A percentile compares a stretch with the other conserved stretches of the same genome.
Evolutionary conservation across 1,140 invertebrate species (phyloP).

Genomic region (Drosophila arawakana): DNA sequence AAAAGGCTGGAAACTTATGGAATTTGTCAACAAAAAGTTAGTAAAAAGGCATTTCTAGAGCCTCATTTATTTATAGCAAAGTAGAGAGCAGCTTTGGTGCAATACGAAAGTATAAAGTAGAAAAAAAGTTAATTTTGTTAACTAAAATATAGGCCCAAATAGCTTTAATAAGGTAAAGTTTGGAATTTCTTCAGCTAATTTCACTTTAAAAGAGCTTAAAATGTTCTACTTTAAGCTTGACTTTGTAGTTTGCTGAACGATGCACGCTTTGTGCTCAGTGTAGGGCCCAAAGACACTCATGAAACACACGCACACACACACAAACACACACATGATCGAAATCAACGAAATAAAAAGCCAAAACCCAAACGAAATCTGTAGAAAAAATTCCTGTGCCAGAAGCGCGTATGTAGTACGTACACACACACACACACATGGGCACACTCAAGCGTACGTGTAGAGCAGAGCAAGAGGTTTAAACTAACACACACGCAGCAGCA

Average conservation of each 20-base stretch:
- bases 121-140: no score
- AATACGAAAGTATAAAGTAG: no score
- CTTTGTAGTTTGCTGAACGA: slow-evolving; percentile 20
- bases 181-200: no score
- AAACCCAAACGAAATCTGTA: slow-evolving; percentile 57
- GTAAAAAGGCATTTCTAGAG: no score
- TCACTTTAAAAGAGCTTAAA: background rate
- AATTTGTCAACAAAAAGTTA: no score
- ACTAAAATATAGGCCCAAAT: no score
- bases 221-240: slow-evolving; percentile 25
- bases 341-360: slow-evolving; percentile 57
- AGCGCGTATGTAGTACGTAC: slow-evolving; percentile 22
- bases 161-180: no score
- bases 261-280: slow-evolving; percentile 62
- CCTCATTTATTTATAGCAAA: no score
- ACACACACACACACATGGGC: background rate
- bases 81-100: no score
- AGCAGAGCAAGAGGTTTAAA: slow-evolving; percentile 24
- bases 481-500: slow-evolving; percentile 33
- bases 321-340: slow-evolving; percentile 58
- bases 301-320: slow-evolving; percentile 22
- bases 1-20: no score
- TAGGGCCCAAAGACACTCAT: slow-evolving; percentile 48
- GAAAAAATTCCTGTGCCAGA: slow-evolving; percentile 64
- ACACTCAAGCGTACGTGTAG: background rate